Evolutionary conservation across 2,797 vertebrate genomes (phyloP).

Genomic region (Taeniopygia guttata): DNA sequence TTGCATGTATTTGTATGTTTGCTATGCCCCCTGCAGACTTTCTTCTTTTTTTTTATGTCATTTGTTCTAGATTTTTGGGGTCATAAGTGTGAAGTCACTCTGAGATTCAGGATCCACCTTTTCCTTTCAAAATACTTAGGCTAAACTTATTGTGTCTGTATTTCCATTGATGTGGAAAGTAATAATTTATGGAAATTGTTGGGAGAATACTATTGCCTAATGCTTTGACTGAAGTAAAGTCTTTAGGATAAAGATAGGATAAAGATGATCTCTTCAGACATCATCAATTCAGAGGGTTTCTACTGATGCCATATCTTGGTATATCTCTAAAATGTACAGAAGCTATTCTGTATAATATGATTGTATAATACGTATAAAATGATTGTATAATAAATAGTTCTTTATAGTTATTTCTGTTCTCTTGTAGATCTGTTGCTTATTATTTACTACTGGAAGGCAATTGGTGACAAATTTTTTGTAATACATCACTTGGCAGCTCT

Average conservation of each 20-base stretch:
- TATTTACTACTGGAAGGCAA: conserved; percentile 95
- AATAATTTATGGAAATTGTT: background rate
- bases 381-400: background rate
- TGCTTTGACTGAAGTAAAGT: background rate
- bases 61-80: background rate
- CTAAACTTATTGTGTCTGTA: background rate
- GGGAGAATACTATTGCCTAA: background rate
- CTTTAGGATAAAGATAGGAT: background rate
- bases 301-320: background rate
- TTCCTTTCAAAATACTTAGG: background rate
- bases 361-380: background rate
- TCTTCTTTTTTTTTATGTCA: background rate
- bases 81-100: background rate
- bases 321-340: background rate
- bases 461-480: conserved; percentile 97
- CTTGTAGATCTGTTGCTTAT: conserved; percentile 94
- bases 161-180: background rate
- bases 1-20: background rate
- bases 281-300: background rate
- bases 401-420: conserved; percentile 26
- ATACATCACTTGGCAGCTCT: conserved; percentile 92
- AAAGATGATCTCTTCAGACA: background rate
- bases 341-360: background rate
- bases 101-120: background rate
- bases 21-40: background rate